A percentile compares a stretch with the other conserved stretches of the same genome.
phyloP scores from a whole-genome alignment of 2,113 vertebrate genomes.

The Penelope pileata region DNA sequence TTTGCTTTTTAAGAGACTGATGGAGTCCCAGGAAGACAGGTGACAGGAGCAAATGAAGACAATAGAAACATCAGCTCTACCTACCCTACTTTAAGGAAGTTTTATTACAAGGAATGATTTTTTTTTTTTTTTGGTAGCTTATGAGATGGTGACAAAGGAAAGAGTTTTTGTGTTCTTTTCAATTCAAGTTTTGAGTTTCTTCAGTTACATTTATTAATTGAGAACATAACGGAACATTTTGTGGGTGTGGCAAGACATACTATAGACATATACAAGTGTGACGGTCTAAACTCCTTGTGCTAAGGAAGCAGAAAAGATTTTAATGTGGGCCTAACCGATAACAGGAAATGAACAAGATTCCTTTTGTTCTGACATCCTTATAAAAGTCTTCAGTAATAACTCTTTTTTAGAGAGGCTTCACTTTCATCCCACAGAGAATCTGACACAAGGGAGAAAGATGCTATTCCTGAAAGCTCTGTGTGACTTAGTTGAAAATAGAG shows the following conservation, averaged over 20 bases:
- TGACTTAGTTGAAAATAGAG: conserved; percentile 1
- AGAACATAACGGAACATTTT: not conserved
- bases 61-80: not conserved
- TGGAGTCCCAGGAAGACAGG: conserved; percentile 33
- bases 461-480: conserved; percentile 33
- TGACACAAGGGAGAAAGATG: conserved; percentile 28
- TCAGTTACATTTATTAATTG: not conserved
- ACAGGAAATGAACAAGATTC: conserved; percentile 14
- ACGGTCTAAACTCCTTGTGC: not conserved
- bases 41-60: conserved; percentile 9
- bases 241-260: not conserved
- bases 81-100: not conserved
- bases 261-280: accelerated
- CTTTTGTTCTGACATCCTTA: conserved; percentile 26
- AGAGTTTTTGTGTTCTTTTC: not conserved
- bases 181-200: not conserved
- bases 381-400: conserved; percentile 30
- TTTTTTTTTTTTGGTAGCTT: not conserved
- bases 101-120: not conserved
- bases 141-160: not conserved
- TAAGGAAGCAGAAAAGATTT: not conserved
- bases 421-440: conserved; percentile 44
- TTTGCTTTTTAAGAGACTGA: conserved; percentile 41
- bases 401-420: conserved; percentile 19
- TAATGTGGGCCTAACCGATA: not conserved